These are phyloP conservation scores for Sialis fuliginosa DNA, from an alignment of 2,888 invertebrate genomes.

Conservation along the genomic window DNA sequence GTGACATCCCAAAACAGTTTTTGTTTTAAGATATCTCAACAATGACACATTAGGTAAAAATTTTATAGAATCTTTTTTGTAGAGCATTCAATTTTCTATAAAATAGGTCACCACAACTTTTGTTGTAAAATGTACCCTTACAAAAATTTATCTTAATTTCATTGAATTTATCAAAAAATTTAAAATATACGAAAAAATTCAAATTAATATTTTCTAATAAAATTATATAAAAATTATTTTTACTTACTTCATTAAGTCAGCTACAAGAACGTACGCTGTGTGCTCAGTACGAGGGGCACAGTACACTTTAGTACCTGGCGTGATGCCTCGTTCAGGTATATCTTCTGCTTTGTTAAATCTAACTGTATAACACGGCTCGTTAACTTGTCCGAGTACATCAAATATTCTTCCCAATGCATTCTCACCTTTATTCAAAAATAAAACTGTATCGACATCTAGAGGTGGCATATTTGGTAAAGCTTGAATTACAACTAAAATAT, in stretches of 20 bases:
- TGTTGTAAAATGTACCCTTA: too few relatives aligned
- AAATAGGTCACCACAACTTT: too few relatives aligned
- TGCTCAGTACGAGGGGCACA: conserved; percentile 65
- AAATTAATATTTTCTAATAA: too few relatives aligned
- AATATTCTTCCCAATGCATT: conserved; percentile 64
- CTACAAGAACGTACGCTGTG: conserved; percentile 57
- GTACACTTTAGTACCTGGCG: conserved; percentile 55
- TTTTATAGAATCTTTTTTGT: too few relatives aligned
- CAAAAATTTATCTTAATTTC: too few relatives aligned
- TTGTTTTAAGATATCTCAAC: too few relatives aligned
- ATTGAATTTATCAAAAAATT: too few relatives aligned
- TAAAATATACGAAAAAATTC: too few relatives aligned
- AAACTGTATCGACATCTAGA: conserved; percentile 69
- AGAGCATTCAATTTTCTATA: too few relatives aligned
- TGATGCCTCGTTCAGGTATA: conserved; percentile 45
- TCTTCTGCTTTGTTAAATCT: conserved; percentile 71
- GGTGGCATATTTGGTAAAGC: conserved; percentile 55
- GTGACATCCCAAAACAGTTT: too few relatives aligned
- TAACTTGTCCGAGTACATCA: conserved; percentile 81
- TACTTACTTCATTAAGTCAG: conserved; percentile 13
- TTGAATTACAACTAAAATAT: conserved; percentile 52
- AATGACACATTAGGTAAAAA: too few relatives aligned
- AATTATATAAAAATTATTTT: not conserved
- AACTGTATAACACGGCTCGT: conserved; percentile 75
- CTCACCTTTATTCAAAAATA: conserved; percentile 68